A percentile compares a stretch with the other conserved stretches of the same genome.
Conservation (phyloP, 2,797 vertebrate species). For the Hemitrygon akajei region DNA sequence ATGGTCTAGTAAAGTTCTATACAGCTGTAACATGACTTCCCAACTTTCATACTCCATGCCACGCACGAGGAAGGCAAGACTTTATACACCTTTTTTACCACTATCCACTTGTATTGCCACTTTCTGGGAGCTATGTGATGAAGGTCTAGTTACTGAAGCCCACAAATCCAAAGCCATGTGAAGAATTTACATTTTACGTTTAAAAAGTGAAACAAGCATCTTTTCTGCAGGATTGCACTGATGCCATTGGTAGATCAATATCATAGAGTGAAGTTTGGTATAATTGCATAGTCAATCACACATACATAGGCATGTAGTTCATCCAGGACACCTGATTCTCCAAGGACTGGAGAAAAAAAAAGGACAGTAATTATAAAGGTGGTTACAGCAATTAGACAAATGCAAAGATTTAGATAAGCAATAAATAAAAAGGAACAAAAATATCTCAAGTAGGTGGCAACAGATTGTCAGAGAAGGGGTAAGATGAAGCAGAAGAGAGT, state of each 20-base stretch:
- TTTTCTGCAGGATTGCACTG: not conserved
- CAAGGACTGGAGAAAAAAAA: too few relatives aligned
- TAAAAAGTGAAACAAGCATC: not conserved
- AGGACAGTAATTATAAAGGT: too few relatives aligned
- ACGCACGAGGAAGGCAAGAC: too few relatives aligned
- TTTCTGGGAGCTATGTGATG: too few relatives aligned
- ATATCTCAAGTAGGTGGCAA: not conserved
- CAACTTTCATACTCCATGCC: too few relatives aligned
- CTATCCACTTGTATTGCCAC: too few relatives aligned
- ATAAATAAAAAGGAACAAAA: not conserved
- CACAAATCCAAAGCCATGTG: not conserved
- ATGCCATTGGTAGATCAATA: not conserved
- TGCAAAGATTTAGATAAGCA: not conserved
- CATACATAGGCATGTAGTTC: not conserved
- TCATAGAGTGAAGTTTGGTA: not conserved
- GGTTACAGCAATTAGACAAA: too few relatives aligned
- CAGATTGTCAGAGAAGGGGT: not conserved
- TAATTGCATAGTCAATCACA: not conserved
- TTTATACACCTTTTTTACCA: too few relatives aligned
- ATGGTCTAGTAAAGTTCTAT: too few relatives aligned
- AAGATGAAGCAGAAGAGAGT: not conserved
- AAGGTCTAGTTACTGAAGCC: not conserved
- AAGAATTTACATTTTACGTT: not conserved
- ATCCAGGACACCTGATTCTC: not conserved
- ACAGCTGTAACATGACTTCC: too few relatives aligned